Base-by-base conservation (phyloP, 2,888 invertebrate genomes). In the Drosophila setosimentum region DNA sequence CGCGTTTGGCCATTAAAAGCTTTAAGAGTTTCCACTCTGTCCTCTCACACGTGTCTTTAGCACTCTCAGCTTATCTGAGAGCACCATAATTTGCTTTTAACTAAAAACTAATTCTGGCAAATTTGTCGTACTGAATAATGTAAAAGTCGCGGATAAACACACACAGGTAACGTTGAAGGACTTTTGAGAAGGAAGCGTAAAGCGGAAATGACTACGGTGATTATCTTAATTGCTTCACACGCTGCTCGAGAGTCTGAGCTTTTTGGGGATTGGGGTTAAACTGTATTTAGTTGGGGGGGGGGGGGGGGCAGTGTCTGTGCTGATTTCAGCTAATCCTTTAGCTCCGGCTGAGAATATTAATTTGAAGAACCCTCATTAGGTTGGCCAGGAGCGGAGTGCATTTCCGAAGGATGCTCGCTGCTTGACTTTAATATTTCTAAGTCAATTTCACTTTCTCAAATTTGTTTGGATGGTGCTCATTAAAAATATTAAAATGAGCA, bases 171-270 rank as follows among this genome's bases (percentile, higher is more conserved):
- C 33, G 21, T n/a, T 50, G 37, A 53, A n/a, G 45, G 10, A 51
- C 29, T 50, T 57, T 60, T 27, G 54, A 67, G 71, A 57, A 68
- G 73, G 33, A 80, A 78, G 89, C 78, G 86, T 76, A 57, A 88
- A 83, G 77, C 87, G 89, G 87, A 90, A 87, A 87, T 81, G 89
- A 86, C 86, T 78, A 76, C 70, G 76, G 82, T 78, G 90, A 90
- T 87, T 87, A 87, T 90, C 89, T 89, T 90, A 90, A 87, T 90
- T 90, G 84, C 74, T 89, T 83, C 82, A 85, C 88, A 84, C 85
- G 76, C 68, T 69, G 33, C 70, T 57, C 49, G 29, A 29, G 29
- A 49, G 49, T 24, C 6, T 29, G 24, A 2, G 18, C 21, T 18
- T 30, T 66, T 24, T 54, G 11, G 27, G n/a, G 66, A 7, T 18